A percentile compares a stretch with the other conserved stretches of the same genome.
phyloP scores from a whole-genome alignment of 2,113 vertebrate genomes.

The human (Homo sapiens) region GRCh38 chr3:34986501-34987000 shows the following conservation, averaged over 20 bases:
- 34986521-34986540: neutral
- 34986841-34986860: neutral
- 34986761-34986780: neutral
- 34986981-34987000: neutral
- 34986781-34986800: neutral
- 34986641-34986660: neutral
- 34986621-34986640: neutral
- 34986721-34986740: neutral
- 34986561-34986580: neutral
- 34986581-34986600: neutral
- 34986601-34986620: neutral
- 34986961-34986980: no score
- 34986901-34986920: neutral
- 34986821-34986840: neutral
- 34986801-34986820: neutral
- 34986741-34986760: neutral
- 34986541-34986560: neutral
- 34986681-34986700: neutral
- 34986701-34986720: neutral
- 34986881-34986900: neutral
- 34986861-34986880: neutral
- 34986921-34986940: neutral
- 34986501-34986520: neutral
- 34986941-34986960: neutral
- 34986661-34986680: neutral